Evolutionary conservation across 53 echinoderm and acorn worm genomes (phyloP), one percentile per base, ranked within the genome.

Genomic region (Paelopatides confundens): DNA sequence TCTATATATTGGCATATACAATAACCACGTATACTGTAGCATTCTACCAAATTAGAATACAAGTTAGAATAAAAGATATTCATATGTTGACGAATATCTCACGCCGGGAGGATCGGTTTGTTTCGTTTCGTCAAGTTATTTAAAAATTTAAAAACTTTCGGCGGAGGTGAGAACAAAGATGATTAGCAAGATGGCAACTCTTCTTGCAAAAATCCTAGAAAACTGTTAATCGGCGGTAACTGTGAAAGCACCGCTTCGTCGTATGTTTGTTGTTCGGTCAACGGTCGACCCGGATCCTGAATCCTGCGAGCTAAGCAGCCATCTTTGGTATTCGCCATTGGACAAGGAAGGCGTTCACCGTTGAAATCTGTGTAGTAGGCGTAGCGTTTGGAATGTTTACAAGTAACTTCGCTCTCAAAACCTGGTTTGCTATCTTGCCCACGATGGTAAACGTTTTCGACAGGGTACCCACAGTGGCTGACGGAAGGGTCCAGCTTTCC

Each of bases 131-230:
- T 43, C 43, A 43, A 10, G 12, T 43, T 43, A 5, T 63, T 63
- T 63, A 63, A 13, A 29, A 43, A 43, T 43, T 43, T 43, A 43
- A 43, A 43, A 43, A 10, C 43, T n/a, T n/a, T n/a, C n/a, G n/a
- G n/a, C n/a, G n/a, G n/a, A 64, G n/a, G n/a, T 27, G n/a, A 29
- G 11, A 8, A 29, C 30, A 64, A 15, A 9, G 7, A n/a, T 64
- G 24, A 17, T 35, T 30, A 67, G 10, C 68, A 67, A 8, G 84
- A 63, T n/a, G 90, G 48, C 27, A 88, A 68, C 63, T 95, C 95
- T 66, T 95, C 95, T 65, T 95, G 95, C 11, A 98, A 91, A 35
- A 97, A 97, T 33, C 92, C 95, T 3, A 95, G 89, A 39, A 95
- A 95, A 74, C 95, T 98, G 39, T 92, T 92, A 21, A 95, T 97